A percentile compares a stretch with the other conserved stretches of the same genome.
Evolutionary conservation across 2,797 vertebrate genomes (phyloP).

Genomic region (Mareca penelope): DNA sequence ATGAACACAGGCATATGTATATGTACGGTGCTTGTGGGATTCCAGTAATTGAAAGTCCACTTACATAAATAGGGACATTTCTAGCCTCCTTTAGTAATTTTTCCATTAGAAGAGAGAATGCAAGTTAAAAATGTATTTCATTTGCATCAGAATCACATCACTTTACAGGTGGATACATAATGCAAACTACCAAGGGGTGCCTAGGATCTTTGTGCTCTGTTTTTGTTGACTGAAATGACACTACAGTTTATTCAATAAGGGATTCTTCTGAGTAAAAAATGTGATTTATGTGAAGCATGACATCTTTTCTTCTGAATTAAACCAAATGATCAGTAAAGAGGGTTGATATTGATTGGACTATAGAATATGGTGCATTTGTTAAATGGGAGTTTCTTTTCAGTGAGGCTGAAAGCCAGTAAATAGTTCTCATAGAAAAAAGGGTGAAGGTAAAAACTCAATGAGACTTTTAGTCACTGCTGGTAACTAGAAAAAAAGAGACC

Average conservation of each 20-base stretch:
- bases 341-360: constrained; percentile 33
- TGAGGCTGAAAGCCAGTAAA: constrained; percentile 3
- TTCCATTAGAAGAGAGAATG: constrained; percentile 46
- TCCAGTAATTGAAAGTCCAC: constrained; percentile 47
- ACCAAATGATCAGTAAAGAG: constrained; percentile 32
- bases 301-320: constrained; percentile 46
- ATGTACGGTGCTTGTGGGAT: background rate
- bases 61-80: constrained; percentile 39
- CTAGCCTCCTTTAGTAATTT: constrained; percentile 46
- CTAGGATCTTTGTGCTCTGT: background rate
- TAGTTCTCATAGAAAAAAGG: constrained; percentile 4
- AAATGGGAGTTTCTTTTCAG: constrained; percentile 15
- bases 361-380: constrained; percentile 29
- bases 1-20: background rate
- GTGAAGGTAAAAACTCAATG: background rate
- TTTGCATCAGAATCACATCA: constrained; percentile 39
- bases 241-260: constrained; percentile 31
- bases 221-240: constrained; percentile 26
- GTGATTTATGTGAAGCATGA: constrained; percentile 26
- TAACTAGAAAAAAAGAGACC: background rate
- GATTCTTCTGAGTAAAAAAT: constrained; percentile 11
- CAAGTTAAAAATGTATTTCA: constrained; percentile 32
- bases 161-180: constrained; percentile 53
- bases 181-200: constrained; percentile 19
- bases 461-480: constrained; percentile 19